phyloP scores from a whole-genome alignment of 1,140 invertebrate species.

The Acromyrmex echinatior region DNA sequence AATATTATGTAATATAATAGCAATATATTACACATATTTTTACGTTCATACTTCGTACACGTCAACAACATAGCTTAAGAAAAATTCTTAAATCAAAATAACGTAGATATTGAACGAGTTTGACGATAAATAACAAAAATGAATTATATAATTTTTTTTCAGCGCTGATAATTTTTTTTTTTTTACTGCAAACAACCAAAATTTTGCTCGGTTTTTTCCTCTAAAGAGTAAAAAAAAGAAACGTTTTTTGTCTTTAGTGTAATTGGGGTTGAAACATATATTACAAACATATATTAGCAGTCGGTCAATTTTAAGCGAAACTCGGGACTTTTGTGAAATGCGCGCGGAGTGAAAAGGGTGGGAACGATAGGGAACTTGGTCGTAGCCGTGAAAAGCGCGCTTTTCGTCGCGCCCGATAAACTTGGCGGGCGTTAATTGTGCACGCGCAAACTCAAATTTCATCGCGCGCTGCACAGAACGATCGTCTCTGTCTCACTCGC shows the following conservation, averaged over 20 bases:
- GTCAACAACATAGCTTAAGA: no score
- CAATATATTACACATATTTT: no score
- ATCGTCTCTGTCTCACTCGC: conserved; percentile 20
- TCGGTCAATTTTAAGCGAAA: conserved; percentile 30
- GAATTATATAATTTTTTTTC: no score
- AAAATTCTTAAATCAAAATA: no score
- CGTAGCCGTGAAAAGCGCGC: conserved; percentile 48
- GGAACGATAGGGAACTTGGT: not conserved
- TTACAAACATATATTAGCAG: conserved; percentile 4
- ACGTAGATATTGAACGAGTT: no score
- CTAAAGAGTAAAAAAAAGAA: no score
- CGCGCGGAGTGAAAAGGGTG: not conserved
- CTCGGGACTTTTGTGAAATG: not conserved
- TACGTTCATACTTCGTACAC: no score
- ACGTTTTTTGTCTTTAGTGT: not conserved
- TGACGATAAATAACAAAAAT: no score
- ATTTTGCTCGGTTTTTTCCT: no score
- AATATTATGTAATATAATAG: no score
- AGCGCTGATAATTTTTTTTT: no score
- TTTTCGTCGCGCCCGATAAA: conserved; percentile 63
- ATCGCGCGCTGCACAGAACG: conserved; percentile 25
- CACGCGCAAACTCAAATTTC: conserved; percentile 54
- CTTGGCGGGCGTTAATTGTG: conserved; percentile 55
- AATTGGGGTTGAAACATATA: not conserved
- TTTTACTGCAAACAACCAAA: no score